A percentile compares a stretch with the other conserved stretches of the same genome.
Conservation (phyloP, 2,888 invertebrate species). For the Timandra comae region DNA sequence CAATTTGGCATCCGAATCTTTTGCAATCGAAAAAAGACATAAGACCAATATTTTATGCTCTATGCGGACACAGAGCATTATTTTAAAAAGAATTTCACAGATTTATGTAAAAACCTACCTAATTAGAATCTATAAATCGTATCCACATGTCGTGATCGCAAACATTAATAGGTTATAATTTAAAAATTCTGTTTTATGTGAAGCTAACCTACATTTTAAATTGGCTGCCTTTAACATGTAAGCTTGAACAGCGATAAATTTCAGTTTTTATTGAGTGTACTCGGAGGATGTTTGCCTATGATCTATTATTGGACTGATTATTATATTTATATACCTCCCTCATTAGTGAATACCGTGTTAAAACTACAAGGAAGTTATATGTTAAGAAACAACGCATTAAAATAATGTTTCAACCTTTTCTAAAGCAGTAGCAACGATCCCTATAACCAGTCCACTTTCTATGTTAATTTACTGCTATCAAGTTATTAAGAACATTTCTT, state of each 20-base stretch:
- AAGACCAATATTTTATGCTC: slow-evolving; percentile 20
- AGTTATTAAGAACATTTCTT: too few relatives aligned
- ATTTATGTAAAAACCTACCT: slow-evolving; percentile 16
- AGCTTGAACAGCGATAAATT: slow-evolving; percentile 19
- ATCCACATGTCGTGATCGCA: slow-evolving; percentile 20
- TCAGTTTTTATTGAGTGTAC: slow-evolving; percentile 20
- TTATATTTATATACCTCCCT: slow-evolving; percentile 10
- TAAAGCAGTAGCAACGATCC: too few relatives aligned
- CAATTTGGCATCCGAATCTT: slow-evolving; percentile 43
- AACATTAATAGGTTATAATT: slow-evolving; percentile 23
- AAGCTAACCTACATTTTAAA: slow-evolving; percentile 21
- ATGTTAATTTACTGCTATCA: too few relatives aligned
- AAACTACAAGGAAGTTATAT: too few relatives aligned
- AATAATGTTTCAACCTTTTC: too few relatives aligned
- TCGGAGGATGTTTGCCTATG: slow-evolving; percentile 17
- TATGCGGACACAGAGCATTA: slow-evolving; percentile 13
- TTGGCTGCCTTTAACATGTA: slow-evolving; percentile 17
- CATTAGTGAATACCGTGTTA: slow-evolving; percentile 10
- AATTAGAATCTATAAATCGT: slow-evolving; percentile 26
- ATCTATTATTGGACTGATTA: slow-evolving; percentile 17
- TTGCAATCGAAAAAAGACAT: slow-evolving; percentile 4
- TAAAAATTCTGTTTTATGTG: slow-evolving; percentile 20
- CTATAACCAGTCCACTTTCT: too few relatives aligned
- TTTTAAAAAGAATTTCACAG: slow-evolving; percentile 20
- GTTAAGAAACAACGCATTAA: too few relatives aligned